phyloP scores from a whole-genome alignment of 2,888 invertebrate genomes.

The Chironomus tentans region DNA sequence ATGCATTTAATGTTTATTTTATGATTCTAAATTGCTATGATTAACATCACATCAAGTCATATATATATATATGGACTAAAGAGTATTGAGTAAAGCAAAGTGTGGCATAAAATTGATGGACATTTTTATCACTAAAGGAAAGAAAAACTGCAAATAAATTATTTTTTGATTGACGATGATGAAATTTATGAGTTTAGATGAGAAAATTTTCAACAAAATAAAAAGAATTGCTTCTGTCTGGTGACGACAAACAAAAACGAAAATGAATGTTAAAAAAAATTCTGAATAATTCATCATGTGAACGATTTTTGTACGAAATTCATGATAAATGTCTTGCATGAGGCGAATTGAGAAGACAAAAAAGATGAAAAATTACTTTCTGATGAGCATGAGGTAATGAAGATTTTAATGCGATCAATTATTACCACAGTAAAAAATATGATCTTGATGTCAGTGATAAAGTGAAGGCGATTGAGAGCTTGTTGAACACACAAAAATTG shows the following conservation, averaged over 20 bases:
- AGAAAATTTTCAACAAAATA: too few relatives aligned
- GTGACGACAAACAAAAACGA: neutral
- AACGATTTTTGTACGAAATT: neutral
- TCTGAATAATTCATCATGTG: slow-evolving; percentile 1
- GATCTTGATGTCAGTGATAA: neutral
- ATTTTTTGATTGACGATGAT: neutral
- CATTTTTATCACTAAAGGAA: slow-evolving; percentile 11
- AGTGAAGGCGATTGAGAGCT: neutral
- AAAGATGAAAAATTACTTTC: neutral
- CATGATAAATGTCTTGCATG: neutral
- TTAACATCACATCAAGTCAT: neutral
- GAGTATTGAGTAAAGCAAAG: neutral
- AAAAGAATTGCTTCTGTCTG: neutral
- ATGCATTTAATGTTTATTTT: neutral
- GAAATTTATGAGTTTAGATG: neutral
- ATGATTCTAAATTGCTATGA: slow-evolving; percentile 10
- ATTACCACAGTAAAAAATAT: neutral
- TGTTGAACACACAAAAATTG: neutral
- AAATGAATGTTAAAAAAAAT: neutral
- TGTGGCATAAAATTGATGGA: slow-evolving; percentile 1
- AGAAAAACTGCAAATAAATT: neutral
- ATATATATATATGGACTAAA: neutral
- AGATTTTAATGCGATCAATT: neutral
- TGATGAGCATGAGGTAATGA: neutral
- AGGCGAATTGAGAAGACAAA: neutral